These are phyloP conservation scores for Tetramorium simillimum DNA, from an alignment of 1,140 invertebrate genomes.

Conservation along the genomic window DNA sequence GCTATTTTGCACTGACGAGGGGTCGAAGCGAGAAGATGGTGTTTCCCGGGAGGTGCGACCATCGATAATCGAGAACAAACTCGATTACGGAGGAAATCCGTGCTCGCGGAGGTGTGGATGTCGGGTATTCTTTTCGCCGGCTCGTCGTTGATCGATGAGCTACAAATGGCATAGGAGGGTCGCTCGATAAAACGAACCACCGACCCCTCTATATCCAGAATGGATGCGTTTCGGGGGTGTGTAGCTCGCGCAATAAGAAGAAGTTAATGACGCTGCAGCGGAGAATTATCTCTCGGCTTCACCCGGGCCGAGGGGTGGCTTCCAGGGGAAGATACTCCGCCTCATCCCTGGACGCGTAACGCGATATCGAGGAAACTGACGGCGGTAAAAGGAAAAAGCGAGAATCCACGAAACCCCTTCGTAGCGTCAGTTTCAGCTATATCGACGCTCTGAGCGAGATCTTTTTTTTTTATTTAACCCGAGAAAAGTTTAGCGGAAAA, in stretches of 20 bases:
- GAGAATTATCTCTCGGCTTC: slow-evolving; percentile 74
- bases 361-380: slow-evolving; percentile 55
- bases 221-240: slow-evolving; percentile 69
- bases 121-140: slow-evolving; percentile 63
- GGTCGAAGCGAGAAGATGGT: slow-evolving; percentile 43
- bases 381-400: slow-evolving; percentile 34
- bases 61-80: slow-evolving; percentile 74
- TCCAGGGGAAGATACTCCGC: slow-evolving; percentile 46
- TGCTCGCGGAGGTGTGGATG: slow-evolving; percentile 66
- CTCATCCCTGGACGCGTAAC: slow-evolving; percentile 19
- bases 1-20: slow-evolving; percentile 4
- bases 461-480: slow-evolving; percentile 12
- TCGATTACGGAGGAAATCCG: slow-evolving; percentile 75
- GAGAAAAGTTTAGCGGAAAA: slow-evolving; percentile 15
- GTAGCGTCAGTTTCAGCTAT: slow-evolving; percentile 3
- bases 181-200: slow-evolving; percentile 50
- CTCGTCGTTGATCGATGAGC: slow-evolving; percentile 74
- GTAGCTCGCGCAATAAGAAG: slow-evolving; percentile 75
- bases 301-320: slow-evolving; percentile 54
- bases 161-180: slow-evolving; percentile 69
- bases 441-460: slow-evolving; percentile 17
- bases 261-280: slow-evolving; percentile 80
- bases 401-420: slow-evolving; percentile 48
- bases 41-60: slow-evolving; percentile 65
- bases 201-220: slow-evolving; percentile 46